Evolutionary conservation across 2,113 vertebrate genomes (phyloP).

Genomic region (Gracilinanus agilis): DNA sequence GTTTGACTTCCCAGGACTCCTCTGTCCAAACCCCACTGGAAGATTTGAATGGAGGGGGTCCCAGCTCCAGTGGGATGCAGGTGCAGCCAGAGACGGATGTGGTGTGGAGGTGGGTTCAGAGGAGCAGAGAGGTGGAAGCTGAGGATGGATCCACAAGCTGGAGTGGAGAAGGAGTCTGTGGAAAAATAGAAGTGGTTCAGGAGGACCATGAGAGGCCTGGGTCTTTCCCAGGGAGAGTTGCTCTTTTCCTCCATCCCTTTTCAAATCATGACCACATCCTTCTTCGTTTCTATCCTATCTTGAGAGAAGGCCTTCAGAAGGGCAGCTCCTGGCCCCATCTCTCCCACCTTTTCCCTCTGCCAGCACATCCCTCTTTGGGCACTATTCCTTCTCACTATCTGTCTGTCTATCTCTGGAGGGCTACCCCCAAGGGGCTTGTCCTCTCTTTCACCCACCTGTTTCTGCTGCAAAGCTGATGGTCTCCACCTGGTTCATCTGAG

Average conservation of each 20-base stretch:
- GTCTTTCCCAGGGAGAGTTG: neutral
- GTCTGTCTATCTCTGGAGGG: neutral
- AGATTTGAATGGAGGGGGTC: conserved; percentile 56
- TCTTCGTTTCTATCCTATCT: neutral
- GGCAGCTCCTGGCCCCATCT: neutral
- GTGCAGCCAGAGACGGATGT: conserved; percentile 68
- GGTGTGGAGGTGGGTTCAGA: conserved; percentile 26
- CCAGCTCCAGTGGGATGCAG: conserved; percentile 5
- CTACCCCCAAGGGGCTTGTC: no score
- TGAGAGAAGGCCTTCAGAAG: neutral
- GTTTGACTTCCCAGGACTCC: neutral
- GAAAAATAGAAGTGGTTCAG: neutral
- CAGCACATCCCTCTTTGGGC: neutral
- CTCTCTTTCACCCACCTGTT: conserved; percentile 57
- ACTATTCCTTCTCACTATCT: neutral
- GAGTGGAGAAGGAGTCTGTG: conserved; percentile 36
- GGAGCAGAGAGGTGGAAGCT: conserved; percentile 68
- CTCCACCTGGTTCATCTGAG: conserved; percentile 44
- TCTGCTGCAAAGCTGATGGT: conserved; percentile 75
- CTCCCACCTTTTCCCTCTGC: conserved; percentile 12
- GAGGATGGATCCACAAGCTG: conserved; percentile 59
- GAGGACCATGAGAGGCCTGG: neutral
- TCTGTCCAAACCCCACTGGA: neutral
- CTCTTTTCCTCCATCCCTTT: neutral
- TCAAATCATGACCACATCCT: neutral